Percentiles rank a stretch among this genome's conserved stretches.
Evolutionary conservation across 2,797 vertebrate genomes (phyloP).

Genomic region (Semaprochilodus insignis): DNA sequence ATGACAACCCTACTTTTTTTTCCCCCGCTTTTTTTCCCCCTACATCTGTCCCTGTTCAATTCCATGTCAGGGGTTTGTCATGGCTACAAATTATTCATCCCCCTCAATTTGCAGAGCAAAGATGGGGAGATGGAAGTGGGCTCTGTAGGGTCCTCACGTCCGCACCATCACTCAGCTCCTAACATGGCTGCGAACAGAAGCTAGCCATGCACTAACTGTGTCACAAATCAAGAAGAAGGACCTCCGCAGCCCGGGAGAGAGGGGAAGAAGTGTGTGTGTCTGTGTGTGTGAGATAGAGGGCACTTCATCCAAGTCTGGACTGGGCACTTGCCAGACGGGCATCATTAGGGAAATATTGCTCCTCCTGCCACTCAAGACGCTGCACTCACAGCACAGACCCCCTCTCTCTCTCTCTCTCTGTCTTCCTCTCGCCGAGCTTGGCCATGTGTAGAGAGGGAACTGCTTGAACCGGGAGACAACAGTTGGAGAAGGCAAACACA

Average conservation of each 20-base stretch:
- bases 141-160: constrained; percentile 43
- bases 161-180: constrained; percentile 66
- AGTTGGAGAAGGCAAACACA: constrained; percentile 1
- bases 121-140: constrained; percentile 58
- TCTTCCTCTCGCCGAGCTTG: not conserved
- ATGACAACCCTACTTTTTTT: constrained; percentile 30
- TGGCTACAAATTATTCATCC: constrained; percentile 48
- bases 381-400: constrained; percentile 57
- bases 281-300: constrained; percentile 12
- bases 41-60: constrained; percentile 31
- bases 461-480: not conserved
- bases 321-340: constrained; percentile 57
- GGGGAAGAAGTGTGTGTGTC: constrained; percentile 1
- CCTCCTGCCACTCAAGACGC: constrained; percentile 53
- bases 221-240: constrained; percentile 55
- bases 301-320: constrained; percentile 41
- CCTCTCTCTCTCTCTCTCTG: not conserved
- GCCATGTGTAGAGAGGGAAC: not conserved
- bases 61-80: constrained; percentile 39
- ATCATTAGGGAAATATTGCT: constrained; percentile 72
- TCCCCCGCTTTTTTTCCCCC: not conserved
- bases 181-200: constrained; percentile 53
- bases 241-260: constrained; percentile 25
- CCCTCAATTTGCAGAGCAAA: constrained; percentile 30
- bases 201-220: constrained; percentile 48